These are phyloP conservation scores for Lithophane socia DNA, from an alignment of 2,888 invertebrate species.

Conservation along the genomic window DNA sequence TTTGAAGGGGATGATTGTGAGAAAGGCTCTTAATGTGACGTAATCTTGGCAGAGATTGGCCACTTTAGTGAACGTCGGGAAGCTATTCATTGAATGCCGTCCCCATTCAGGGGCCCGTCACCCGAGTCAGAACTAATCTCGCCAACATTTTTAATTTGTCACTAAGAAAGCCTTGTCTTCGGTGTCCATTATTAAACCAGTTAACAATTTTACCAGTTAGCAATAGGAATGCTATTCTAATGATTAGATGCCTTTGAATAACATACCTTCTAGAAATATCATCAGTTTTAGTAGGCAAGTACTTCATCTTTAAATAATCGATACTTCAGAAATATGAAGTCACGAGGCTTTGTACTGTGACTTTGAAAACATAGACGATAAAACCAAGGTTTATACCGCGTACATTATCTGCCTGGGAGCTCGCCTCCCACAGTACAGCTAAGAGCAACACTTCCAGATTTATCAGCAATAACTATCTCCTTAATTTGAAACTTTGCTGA, in stretches of 20 bases:
- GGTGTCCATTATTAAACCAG: conserved; percentile 44
- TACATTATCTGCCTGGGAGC: conserved; percentile 43
- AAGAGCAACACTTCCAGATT: conserved; percentile 56
- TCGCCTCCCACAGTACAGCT: conserved; percentile 26
- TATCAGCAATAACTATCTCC: conserved; percentile 64
- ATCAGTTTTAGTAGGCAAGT: neutral
- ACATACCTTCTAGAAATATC: conserved; percentile 16
- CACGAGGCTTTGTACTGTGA: conserved; percentile 34
- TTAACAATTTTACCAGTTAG: conserved; percentile 38
- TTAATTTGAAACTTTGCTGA: conserved; percentile 63
- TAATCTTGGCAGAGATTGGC: conserved; percentile 79
- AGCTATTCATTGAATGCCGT: conserved; percentile 79
- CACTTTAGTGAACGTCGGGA: conserved; percentile 73
- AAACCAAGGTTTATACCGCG: conserved; percentile 23
- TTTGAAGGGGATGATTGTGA: conserved; percentile 63
- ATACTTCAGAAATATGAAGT: conserved; percentile 33
- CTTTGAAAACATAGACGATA: conserved; percentile 53
- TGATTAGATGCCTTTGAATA: conserved; percentile 1
- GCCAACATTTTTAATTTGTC: conserved; percentile 73
- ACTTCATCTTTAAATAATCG: conserved; percentile 18
- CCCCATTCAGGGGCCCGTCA: conserved; percentile 76
- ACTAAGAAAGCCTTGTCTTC: conserved; percentile 62
- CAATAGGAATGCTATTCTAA: conserved; percentile 29
- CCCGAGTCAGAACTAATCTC: conserved; percentile 75
- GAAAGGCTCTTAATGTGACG: conserved; percentile 74